Conservation (phyloP, 1,140 invertebrate species). For the Atopsyche davidsoni region DNA sequence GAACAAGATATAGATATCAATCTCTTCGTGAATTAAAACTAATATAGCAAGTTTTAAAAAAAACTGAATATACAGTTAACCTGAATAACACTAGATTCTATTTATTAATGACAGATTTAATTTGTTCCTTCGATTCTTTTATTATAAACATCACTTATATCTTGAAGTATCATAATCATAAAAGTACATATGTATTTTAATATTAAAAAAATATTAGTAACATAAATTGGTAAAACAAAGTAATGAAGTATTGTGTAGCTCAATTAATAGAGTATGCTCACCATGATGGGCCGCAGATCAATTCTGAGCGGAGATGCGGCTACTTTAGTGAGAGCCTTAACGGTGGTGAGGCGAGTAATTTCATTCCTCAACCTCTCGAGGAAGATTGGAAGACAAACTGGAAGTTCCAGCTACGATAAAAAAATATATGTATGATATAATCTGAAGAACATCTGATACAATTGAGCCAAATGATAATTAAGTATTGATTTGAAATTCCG, state of each 20-base stretch:
- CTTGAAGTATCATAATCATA: conserved; percentile 11
- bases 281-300: conserved; percentile 78
- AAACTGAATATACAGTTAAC: too few species aligned
- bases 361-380: conserved; percentile 92
- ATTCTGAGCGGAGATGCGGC: conserved; percentile 85
- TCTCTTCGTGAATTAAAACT: too few species aligned
- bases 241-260: too few species aligned
- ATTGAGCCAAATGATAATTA: neutral
- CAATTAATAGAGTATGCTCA: too few species aligned
- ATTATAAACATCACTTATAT: too few species aligned
- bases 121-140: too few species aligned
- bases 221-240: conserved; percentile 11
- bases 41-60: too few species aligned
- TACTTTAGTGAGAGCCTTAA: conserved; percentile 92
- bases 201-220: conserved; percentile 13
- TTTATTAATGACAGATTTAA: too few species aligned
- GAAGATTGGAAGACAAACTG: conserved; percentile 86
- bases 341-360: conserved; percentile 92
- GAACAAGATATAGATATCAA: too few species aligned
- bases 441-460: neutral
- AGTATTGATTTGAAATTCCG: too few species aligned
- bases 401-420: conserved; percentile 63
- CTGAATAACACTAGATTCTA: too few species aligned
- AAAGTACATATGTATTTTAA: conserved; percentile 16
- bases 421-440: conserved; percentile 22